Percentiles rank a stretch among this genome's conserved stretches.
These are phyloP conservation scores for Agelas oroides DNA, from an alignment of 37 sponge, comb jelly and placozoan genomes.

Conservation along the genomic window DNA sequence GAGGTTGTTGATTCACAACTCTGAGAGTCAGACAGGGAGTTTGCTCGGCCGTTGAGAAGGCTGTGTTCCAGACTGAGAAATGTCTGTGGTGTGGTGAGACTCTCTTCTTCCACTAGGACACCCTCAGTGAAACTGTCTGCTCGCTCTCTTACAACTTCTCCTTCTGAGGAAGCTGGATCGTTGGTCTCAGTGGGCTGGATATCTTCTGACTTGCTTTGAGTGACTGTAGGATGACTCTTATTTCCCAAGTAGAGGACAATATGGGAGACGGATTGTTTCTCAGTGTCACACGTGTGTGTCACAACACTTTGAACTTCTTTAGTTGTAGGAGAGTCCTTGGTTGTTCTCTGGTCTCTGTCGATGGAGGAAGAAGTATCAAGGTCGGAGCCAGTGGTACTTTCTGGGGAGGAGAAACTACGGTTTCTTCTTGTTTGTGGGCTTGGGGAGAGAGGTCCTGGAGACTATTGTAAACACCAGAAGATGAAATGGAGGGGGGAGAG, in stretches of 20 bases:
- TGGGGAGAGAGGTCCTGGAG: no score
- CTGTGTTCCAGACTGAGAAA: no score
- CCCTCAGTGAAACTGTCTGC: no score
- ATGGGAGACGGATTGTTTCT: constrained; percentile 19
- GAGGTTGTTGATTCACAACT: neutral
- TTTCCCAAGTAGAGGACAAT: constrained; percentile 3
- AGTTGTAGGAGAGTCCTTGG: neutral
- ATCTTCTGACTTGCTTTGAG: no score
- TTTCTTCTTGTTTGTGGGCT: neutral
- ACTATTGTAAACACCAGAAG: neutral
- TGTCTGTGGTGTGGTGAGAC: no score
- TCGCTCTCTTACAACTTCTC: no score
- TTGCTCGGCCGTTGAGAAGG: neutral
- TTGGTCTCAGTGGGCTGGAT: neutral
- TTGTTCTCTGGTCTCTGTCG: neutral
- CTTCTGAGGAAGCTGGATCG: neutral
- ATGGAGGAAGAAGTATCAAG: neutral
- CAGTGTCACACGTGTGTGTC: neutral
- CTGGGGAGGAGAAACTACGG: neutral
- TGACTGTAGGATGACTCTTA: neutral
- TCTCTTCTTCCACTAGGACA: no score
- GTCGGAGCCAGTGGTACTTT: neutral
- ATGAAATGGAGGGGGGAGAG: neutral
- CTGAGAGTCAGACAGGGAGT: neutral
- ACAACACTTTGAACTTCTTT: neutral